Base-by-base conservation (phyloP, 2,888 invertebrate species). In the Smittia sp. region DNA sequence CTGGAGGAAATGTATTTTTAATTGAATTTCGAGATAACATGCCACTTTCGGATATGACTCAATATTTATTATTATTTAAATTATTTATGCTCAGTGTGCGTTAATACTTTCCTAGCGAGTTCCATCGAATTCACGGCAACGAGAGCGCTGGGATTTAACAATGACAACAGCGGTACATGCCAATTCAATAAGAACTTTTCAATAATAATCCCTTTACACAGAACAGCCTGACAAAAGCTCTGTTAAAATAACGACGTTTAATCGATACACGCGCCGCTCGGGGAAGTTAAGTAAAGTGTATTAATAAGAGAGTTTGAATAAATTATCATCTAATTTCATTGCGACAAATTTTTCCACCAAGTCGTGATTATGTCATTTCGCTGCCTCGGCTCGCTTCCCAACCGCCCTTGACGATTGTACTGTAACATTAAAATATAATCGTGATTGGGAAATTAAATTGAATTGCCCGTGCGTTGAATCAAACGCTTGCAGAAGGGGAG, bases 11-110 rank as follows among this genome's bases (percentile, higher is more conserved):
- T 72, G 72, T 72, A 72, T 22, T 38, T 72, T 72, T 72, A 72
- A 72, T 72, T 72, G 72, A 72, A 62, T 72, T 72, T 72, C 27
- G 13, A 25, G 58, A 72, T 72, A 54, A 72, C 62, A 32, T 72
- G 72, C 62, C 62, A 62, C 38, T 70, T 20, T 46, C 13, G 13
- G 38, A 46, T 68, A 22, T 68, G 18, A 38, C 39, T 67, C 41
- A 41, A 39, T 67, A 67, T 41, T 67, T 39, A 41, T 39, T 27
- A 67, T 18, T 39, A 27, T 67, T 24, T 1, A 41, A 67, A 67
- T 25, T 25, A 63, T 27, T 24, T 27, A 58, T 58, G 58, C 18
- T 58, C n/a, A 18, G 58, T 22, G 58, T 58, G 22, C 6, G n/a
- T 46, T 46, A 11, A 46, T 11, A 15, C n/a, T 6, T 46, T 46